phyloP scores from a whole-genome alignment of 2,797 vertebrate genomes.

The Alauda arvensis region DNA sequence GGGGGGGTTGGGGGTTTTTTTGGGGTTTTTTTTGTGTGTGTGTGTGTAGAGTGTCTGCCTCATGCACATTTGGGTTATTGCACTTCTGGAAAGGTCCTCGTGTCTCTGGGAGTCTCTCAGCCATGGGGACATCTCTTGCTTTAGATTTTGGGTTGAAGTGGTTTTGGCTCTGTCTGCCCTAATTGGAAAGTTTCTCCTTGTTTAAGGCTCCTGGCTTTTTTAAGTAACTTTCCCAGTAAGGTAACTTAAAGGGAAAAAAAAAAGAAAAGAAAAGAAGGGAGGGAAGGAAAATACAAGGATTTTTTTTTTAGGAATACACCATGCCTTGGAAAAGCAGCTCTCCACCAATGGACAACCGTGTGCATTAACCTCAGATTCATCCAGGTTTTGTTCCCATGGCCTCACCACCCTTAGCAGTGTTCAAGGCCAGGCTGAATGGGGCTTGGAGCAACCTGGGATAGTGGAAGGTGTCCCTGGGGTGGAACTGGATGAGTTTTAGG shows the following conservation, averaged over 20 bases:
- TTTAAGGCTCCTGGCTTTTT: not conserved
- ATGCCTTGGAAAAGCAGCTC: not conserved
- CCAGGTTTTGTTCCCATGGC: accelerated
- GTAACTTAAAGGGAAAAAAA: not conserved
- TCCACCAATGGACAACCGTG: accelerated
- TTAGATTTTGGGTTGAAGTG: not conserved
- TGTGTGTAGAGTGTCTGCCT: not conserved
- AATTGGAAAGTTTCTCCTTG: not conserved
- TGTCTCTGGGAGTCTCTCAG: too few relatives aligned
- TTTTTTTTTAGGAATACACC: not conserved
- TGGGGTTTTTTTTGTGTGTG: not conserved
- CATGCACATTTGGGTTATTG: not conserved
- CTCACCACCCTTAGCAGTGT: accelerated
- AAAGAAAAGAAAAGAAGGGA: not conserved
- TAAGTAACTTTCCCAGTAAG: not conserved
- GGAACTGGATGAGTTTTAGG: not conserved
- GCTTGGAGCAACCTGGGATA: not conserved
- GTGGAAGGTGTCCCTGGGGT: not conserved
- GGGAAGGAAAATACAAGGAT: not conserved
- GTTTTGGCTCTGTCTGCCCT: not conserved
- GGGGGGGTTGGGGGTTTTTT: too few relatives aligned
- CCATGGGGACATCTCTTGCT: accelerated
- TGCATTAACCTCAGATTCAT: not conserved
- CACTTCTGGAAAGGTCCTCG: accelerated
- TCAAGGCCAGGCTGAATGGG: not conserved